A percentile compares a stretch with the other conserved stretches of the same genome.
These are phyloP conservation scores for Cathartes aura DNA, from an alignment of 2,113 vertebrate species.

Conservation along the genomic window DNA sequence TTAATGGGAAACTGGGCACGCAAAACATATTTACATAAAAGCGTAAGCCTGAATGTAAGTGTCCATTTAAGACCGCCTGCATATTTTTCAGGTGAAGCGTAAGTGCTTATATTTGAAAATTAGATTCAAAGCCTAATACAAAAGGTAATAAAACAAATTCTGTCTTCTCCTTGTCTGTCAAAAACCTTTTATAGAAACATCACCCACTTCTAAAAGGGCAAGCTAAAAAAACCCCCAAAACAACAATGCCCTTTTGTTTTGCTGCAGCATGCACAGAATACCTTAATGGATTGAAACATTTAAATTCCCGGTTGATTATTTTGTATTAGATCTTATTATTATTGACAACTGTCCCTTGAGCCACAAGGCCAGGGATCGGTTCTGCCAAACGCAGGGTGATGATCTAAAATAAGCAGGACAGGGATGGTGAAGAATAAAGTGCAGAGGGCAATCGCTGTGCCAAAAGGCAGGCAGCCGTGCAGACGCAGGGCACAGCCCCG, in stretches of 20 bases:
- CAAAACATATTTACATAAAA: not conserved
- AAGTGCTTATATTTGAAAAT: not conserved
- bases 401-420: not conserved
- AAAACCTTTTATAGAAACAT: not conserved
- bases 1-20: not conserved
- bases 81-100: not conserved
- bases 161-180: not conserved
- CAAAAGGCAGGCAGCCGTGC: no score
- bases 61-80: not conserved
- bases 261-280: not conserved
- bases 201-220: not conserved
- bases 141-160: slow-evolving; percentile 12
- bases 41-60: not conserved
- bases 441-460: rapidly evolving
- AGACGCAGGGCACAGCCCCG: not conserved
- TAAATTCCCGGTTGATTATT: not conserved
- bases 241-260: not conserved
- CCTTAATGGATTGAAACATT: not conserved
- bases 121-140: not conserved
- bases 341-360: not conserved
- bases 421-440: not conserved
- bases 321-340: not conserved
- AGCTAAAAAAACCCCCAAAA: not conserved
- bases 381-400: not conserved
- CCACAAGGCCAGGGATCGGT: rapidly evolving